Evolutionary conservation across 2,113 vertebrate genomes (phyloP).

Genomic region (Morone chrysops): DNA sequence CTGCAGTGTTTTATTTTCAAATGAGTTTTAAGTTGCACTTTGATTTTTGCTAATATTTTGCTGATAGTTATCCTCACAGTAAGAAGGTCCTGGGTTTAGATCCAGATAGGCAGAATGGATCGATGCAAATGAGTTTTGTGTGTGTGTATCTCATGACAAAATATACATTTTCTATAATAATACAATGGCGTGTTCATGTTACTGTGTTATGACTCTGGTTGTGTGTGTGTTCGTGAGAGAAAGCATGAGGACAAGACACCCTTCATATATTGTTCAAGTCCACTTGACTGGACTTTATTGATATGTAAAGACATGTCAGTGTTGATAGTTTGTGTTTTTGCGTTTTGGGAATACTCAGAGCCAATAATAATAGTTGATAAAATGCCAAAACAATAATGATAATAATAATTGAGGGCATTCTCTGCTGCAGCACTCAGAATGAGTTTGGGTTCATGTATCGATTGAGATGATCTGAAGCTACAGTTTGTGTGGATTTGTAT

Average conservation of each 20-base stretch:
- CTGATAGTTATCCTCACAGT: too few species aligned
- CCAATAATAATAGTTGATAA: too few species aligned
- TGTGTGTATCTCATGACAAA: background rate
- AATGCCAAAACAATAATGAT: too few species aligned
- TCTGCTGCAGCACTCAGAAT: background rate
- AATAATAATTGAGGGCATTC: too few species aligned
- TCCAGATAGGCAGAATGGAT: too few species aligned
- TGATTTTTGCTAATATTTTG: too few species aligned
- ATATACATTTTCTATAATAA: background rate
- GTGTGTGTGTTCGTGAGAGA: background rate
- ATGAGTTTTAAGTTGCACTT: too few species aligned
- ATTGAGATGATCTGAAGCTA: background rate
- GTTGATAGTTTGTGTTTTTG: background rate
- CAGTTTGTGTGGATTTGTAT: background rate
- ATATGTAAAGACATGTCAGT: background rate
- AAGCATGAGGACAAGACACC: background rate
- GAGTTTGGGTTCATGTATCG: background rate
- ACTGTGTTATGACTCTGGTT: background rate
- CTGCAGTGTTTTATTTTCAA: too few species aligned
- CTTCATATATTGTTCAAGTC: background rate
- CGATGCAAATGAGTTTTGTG: too few species aligned
- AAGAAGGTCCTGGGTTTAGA: too few species aligned
- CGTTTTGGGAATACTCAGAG: background rate
- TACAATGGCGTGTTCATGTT: background rate
- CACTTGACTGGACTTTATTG: background rate